These are phyloP conservation scores for Nephrotoma flavescens DNA, from an alignment of 2,888 invertebrate genomes.

Conservation along the genomic window DNA sequence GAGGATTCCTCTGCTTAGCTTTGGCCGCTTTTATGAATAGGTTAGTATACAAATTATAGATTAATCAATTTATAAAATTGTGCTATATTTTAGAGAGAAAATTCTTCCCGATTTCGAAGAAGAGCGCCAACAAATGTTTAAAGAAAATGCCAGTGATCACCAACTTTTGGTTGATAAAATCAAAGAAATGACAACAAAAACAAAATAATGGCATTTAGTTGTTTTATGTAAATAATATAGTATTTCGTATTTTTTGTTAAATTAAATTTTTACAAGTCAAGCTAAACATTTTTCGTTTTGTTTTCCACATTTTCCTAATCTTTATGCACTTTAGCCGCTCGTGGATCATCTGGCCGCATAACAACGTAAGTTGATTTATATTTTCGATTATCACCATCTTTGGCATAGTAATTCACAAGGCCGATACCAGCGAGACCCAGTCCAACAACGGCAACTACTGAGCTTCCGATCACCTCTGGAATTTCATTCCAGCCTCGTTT, in stretches of 20 bases:
- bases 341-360: slow-evolving; percentile 52
- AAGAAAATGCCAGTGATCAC: background rate
- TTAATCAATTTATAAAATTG: background rate
- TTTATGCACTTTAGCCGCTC: slow-evolving; percentile 38
- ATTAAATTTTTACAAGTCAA: background rate
- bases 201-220: background rate
- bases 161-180: slow-evolving; percentile 7
- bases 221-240: background rate
- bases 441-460: slow-evolving; percentile 43
- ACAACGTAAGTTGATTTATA: slow-evolving; percentile 49
- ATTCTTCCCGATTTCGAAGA: slow-evolving; percentile 9
- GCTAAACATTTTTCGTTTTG: background rate
- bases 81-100: slow-evolving; percentile 6
- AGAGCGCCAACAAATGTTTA: slow-evolving; percentile 7
- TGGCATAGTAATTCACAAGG: slow-evolving; percentile 35
- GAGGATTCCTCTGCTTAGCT: slow-evolving; percentile 4
- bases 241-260: background rate
- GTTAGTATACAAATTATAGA: background rate
- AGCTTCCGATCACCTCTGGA: slow-evolving; percentile 51
- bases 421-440: slow-evolving; percentile 35
- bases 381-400: slow-evolving; percentile 49
- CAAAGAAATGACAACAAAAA: slow-evolving; percentile 6
- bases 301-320: slow-evolving; percentile 24
- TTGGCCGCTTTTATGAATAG: slow-evolving; percentile 7
- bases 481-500: slow-evolving; percentile 46